A percentile compares a stretch with the other conserved stretches of the same genome.
Evolutionary conservation across 2,113 vertebrate species (phyloP).

Genomic region (Microcebus jonahi): DNA sequence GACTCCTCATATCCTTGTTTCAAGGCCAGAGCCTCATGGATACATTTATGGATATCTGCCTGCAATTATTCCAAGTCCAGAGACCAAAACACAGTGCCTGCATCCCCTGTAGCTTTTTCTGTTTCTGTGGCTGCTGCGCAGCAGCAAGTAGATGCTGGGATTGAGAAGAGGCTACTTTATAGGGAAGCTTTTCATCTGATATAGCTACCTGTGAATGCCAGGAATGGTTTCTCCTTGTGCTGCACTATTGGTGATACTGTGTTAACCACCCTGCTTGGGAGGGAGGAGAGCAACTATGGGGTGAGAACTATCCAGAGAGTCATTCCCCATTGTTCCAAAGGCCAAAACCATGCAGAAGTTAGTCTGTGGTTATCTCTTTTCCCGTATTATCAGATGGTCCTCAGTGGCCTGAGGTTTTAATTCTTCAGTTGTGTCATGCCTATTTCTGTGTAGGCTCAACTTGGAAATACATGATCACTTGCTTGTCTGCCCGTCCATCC

Average conservation of each 20-base stretch:
- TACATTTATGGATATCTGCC: not conserved
- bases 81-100: not conserved
- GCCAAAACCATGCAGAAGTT: not conserved
- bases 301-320: not conserved
- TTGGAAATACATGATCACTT: not conserved
- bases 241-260: not conserved
- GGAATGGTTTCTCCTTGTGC: not conserved
- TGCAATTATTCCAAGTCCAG: not conserved
- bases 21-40: not conserved
- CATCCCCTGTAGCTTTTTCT: not conserved
- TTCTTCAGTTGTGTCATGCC: not conserved
- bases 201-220: not conserved
- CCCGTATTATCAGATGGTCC: not conserved
- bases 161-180: not conserved
- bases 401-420: not conserved
- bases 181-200: not conserved
- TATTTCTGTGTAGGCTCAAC: not conserved
- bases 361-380: not conserved
- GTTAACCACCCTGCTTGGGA: not conserved
- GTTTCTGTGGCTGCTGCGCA: conserved; percentile 7
- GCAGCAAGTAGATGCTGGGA: not conserved
- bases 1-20: not conserved
- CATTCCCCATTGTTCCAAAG: not conserved
- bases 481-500: not conserved
- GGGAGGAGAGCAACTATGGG: not conserved